Percentiles rank a stretch among this genome's conserved stretches.
phyloP scores from a whole-genome alignment of 1,140 invertebrate species.

The Araneus ventricosus region DNA sequence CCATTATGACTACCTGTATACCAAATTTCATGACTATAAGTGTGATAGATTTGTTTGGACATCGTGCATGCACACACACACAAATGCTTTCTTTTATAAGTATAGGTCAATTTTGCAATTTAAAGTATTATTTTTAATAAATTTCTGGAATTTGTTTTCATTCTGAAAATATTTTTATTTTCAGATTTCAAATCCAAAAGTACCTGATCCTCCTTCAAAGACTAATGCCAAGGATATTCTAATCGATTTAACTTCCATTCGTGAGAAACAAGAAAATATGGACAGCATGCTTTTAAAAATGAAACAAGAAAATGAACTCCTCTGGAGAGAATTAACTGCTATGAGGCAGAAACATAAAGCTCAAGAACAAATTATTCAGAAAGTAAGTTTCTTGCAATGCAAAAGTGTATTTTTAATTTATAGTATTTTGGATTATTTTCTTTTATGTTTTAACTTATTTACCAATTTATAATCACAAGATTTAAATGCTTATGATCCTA shows the following conservation, averaged over 20 bases:
- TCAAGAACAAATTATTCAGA: conserved; percentile 98
- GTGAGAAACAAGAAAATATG: conserved; percentile 92
- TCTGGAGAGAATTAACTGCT: conserved; percentile 96
- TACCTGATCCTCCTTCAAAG: conserved; percentile 54
- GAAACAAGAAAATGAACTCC: conserved; percentile 96
- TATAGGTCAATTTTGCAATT: too few relatives aligned
- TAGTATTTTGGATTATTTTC: neutral
- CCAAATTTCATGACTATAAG: too few relatives aligned
- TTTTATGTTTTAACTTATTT: neutral
- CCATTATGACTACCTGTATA: too few relatives aligned
- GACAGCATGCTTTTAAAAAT: conserved; percentile 92
- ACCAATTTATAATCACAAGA: neutral
- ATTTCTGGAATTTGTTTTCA: too few relatives aligned
- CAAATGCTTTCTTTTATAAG: too few relatives aligned
- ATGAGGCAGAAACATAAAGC: conserved; percentile 96
- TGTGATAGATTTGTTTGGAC: too few relatives aligned
- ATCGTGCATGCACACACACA: too few relatives aligned
- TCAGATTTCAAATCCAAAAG: conserved; percentile 66
- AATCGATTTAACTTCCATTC: conserved; percentile 92
- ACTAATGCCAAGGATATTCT: conserved; percentile 84
- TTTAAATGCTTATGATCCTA: neutral
- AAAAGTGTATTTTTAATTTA: neutral
- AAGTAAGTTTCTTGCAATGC: conserved; percentile 88
- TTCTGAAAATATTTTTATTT: neutral
- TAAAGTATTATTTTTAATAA: too few relatives aligned